Evolutionary conservation across 2,797 vertebrate species (phyloP).

Genomic region (Sebastolobus alascanus): DNA sequence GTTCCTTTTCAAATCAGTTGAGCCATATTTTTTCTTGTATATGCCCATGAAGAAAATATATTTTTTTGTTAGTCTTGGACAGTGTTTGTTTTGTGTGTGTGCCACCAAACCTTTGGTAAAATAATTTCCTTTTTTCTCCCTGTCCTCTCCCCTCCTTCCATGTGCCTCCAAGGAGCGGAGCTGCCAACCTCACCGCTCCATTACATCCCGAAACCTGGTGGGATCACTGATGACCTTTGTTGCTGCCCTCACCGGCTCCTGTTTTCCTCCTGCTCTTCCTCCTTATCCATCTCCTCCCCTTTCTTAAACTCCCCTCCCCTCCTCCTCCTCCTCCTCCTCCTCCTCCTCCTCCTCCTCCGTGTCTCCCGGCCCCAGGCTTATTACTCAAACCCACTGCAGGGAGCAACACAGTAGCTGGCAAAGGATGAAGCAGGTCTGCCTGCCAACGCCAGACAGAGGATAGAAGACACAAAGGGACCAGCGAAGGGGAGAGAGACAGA

Average conservation of each 20-base stretch:
- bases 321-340: constrained; percentile 38
- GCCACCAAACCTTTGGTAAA: not conserved
- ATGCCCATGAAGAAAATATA: not conserved
- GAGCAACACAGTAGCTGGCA: constrained; percentile 76
- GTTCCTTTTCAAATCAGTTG: not conserved
- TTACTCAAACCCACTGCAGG: constrained; percentile 69
- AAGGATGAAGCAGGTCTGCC: constrained; percentile 71
- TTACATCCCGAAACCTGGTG: constrained; percentile 61
- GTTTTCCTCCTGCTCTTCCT: constrained; percentile 49
- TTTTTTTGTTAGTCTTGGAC: not conserved
- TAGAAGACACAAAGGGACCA: constrained; percentile 70
- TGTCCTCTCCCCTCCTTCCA: constrained; percentile 21
- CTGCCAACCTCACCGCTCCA: constrained; percentile 27
- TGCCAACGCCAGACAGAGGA: constrained; percentile 72
- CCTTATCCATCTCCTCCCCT: constrained; percentile 62
- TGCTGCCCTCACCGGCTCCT: constrained; percentile 43
- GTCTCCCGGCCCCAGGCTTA: constrained; percentile 63
- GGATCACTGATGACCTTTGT: constrained; percentile 72
- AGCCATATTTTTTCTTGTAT: not conserved
- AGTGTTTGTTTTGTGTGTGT: not conserved
- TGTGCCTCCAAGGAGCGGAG: constrained; percentile 51
- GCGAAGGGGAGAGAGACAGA: constrained; percentile 44
- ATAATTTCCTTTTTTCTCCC: not conserved
- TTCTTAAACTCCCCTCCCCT: constrained; percentile 60
- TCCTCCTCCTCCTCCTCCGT: constrained; percentile 46